Conservation (phyloP, 2,797 vertebrate genomes). For the Numenius phaeopus region DNA sequence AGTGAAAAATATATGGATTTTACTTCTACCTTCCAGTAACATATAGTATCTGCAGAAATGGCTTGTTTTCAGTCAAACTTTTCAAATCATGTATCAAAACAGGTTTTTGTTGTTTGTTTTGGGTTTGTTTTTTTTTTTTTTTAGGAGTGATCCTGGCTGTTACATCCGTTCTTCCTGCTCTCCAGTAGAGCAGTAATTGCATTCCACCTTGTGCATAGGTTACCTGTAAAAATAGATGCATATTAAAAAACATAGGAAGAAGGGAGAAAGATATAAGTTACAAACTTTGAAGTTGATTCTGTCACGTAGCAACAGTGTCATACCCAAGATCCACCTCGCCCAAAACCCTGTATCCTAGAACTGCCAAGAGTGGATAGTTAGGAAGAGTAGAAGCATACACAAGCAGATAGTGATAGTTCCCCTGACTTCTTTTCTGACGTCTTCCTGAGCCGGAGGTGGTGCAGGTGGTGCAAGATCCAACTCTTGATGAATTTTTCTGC, state of each 20-base stretch:
- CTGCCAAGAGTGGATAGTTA: background rate
- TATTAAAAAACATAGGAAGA: background rate
- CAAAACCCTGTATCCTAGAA: background rate
- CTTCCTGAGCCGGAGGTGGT: background rate
- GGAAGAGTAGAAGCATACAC: background rate
- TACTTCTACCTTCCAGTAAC: background rate
- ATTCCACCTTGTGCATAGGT: background rate
- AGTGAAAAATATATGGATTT: background rate
- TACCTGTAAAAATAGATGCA: background rate
- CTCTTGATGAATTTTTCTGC: background rate
- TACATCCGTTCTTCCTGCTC: background rate
- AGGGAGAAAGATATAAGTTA: background rate
- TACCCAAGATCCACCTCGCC: background rate
- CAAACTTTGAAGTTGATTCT: background rate
- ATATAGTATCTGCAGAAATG: background rate
- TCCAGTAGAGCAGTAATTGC: background rate
- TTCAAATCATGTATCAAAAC: background rate
- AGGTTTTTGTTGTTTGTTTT: background rate
- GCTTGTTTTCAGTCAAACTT: background rate
- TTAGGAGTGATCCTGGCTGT: background rate
- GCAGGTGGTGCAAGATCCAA: background rate
- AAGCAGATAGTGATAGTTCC: background rate
- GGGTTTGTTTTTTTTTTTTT: background rate
- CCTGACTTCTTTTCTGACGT: background rate
- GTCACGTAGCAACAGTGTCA: background rate